Percentiles rank a stretch among this genome's conserved stretches.
Conservation (phyloP, 2,797 vertebrate genomes). For the Cynodonichthys magdalenae region DNA sequence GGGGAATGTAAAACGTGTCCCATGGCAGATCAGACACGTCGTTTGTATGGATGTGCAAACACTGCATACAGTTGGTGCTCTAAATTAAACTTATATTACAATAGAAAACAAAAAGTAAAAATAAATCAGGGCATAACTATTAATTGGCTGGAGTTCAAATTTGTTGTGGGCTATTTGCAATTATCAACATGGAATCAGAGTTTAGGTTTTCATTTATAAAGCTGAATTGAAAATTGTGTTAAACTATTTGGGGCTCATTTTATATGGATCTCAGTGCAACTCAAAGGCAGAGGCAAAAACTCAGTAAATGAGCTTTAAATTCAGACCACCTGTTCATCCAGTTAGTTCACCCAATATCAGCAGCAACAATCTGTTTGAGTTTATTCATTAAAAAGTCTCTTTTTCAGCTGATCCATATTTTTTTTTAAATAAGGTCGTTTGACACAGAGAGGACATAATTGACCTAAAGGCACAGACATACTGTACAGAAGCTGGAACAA, state of each 20-base stretch:
- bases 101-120: not conserved
- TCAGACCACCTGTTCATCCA: not conserved
- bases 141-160: not conserved
- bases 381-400: not conserved
- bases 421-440: not conserved
- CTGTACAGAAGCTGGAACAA: not conserved
- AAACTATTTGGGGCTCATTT: too few species aligned
- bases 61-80: slow-evolving; percentile 40
- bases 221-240: not conserved
- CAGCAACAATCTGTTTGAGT: slow-evolving; percentile 8
- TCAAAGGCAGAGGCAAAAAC: too few species aligned
- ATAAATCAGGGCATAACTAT: not conserved
- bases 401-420: not conserved
- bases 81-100: slow-evolving; percentile 11
- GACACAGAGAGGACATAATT: not conserved
- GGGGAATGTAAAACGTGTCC: slow-evolving; percentile 12
- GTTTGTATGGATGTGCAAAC: slow-evolving; percentile 29
- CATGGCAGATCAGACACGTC: slow-evolving; percentile 7
- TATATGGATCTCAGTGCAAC: too few species aligned
- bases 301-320: not conserved
- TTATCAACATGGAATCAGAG: not conserved
- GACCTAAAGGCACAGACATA: not conserved
- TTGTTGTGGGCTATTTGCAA: not conserved
- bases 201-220: not conserved
- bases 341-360: not conserved